Evolutionary conservation across 2,888 invertebrate species (phyloP), one percentile per base, ranked within the genome.

Genomic region (Acanthosoma haemorrhoidale): DNA sequence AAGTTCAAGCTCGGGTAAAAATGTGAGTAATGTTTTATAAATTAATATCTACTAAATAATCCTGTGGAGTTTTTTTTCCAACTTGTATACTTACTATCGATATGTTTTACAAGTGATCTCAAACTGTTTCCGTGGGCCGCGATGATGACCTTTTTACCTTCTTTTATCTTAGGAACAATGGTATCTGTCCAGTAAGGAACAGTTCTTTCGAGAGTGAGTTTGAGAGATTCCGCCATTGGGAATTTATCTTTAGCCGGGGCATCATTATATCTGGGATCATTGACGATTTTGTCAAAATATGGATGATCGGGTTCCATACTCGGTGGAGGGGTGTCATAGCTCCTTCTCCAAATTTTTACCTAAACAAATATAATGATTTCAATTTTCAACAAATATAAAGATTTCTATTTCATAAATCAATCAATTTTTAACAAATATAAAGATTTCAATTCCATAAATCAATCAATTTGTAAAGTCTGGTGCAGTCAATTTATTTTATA

Each of bases 61-160:
- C n/a, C n/a, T n/a, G n/a, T n/a, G n/a, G n/a, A n/a, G n/a, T n/a
- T n/a, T n/a, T n/a, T n/a, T n/a, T n/a, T n/a, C n/a, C n/a, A n/a
- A n/a, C n/a, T n/a, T n/a, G n/a, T n/a, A 68, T 57, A 80, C 85
- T 82, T 81, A 90, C 90, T 83, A 80, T 93, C 92, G 78, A 94
- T 85, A 81, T 92, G 89, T 80, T 93, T 93, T 1, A 93, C 90
- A 75, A 94, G 89, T 71, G 92, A 92, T 76, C 93, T 83, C 39
- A 92, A 84, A 77, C 92, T 91, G 80, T 93, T 93, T 59, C 93
- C 93, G 78, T 94, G 94, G 25, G 92, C 91, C 32, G 90, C 92
- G 77, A 94, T 89, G 63, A 94, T 84, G 67, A 94, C 87, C 31
- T 81, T 86, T 78, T 90, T 89, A 64, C 92, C 92, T 75, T 85